phyloP scores from a whole-genome alignment of 1,140 invertebrate species.

The Centruroides sculpturatus region DNA sequence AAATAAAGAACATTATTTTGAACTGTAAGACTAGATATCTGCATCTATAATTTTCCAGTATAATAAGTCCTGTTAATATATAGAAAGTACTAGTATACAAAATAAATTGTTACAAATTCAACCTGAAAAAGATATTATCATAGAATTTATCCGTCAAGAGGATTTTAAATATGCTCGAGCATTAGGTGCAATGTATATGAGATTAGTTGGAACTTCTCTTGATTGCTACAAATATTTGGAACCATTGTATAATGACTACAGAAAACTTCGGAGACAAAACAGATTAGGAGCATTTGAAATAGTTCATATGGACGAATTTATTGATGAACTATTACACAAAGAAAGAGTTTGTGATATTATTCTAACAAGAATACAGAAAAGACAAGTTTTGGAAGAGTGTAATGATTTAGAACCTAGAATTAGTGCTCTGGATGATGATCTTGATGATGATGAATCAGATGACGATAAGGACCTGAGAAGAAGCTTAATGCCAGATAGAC shows the following conservation, averaged over 20 bases:
- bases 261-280: conserved; percentile 83
- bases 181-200: too few species aligned
- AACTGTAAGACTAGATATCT: too few species aligned
- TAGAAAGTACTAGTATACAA: too few species aligned
- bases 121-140: conserved; percentile 97
- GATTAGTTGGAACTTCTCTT: conserved; percentile 79
- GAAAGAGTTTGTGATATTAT: conserved; percentile 92
- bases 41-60: too few species aligned
- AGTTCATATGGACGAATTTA: conserved; percentile 95
- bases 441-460: conserved; percentile 62
- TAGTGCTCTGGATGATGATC: conserved; percentile 86
- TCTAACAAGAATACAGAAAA: conserved; percentile 79
- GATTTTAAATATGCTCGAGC: too few species aligned
- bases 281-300: conserved; percentile 66
- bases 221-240: conserved; percentile 99
- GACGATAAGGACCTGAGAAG: conserved; percentile 42
- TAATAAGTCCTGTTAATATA: too few species aligned
- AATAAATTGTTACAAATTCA: conserved; percentile 99
- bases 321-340: conserved; percentile 80
- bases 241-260: conserved; percentile 92
- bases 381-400: conserved; percentile 80
- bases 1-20: too few species aligned
- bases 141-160: conserved; percentile 98
- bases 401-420: conserved; percentile 84
- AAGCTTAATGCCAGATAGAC: conserved; percentile 1